A percentile compares a stretch with the other conserved stretches of the same genome.
Evolutionary conservation across 2,113 vertebrate genomes (phyloP).

Genomic region (Sylvietta virens): DNA sequence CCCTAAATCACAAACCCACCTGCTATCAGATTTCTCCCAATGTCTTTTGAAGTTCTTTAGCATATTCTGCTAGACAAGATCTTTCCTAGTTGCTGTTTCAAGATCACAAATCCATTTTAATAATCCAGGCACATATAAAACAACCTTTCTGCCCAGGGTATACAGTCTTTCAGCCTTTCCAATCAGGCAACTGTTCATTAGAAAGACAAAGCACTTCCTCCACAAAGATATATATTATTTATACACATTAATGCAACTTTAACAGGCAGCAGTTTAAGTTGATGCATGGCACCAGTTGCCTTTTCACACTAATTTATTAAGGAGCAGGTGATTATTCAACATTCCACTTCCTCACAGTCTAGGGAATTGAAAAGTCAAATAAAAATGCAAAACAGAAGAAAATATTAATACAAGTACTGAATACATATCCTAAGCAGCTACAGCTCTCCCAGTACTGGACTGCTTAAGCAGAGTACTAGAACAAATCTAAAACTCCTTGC

Average conservation of each 20-base stretch:
- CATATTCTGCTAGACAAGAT: not conserved
- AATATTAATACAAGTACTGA: constrained; percentile 5
- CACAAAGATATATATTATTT: constrained; percentile 35
- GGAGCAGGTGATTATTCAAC: constrained; percentile 37
- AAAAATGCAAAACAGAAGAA: constrained; percentile 4
- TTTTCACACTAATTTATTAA: constrained; percentile 37
- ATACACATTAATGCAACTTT: constrained; percentile 50
- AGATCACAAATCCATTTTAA: not conserved
- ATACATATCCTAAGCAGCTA: not conserved
- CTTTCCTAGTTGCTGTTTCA: not conserved
- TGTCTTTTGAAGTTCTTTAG: not conserved
- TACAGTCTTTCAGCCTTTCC: not conserved
- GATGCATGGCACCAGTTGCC: constrained; percentile 36
- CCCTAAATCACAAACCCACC: not conserved
- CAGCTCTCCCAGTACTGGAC: not conserved
- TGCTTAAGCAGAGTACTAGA: not conserved
- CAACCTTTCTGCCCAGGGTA: not conserved
- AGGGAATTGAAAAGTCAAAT: constrained; percentile 5
- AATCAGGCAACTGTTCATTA: constrained; percentile 24
- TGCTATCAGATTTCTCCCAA: not conserved
- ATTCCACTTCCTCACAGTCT: not conserved
- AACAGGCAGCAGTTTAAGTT: constrained; percentile 51
- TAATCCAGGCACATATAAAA: not conserved
- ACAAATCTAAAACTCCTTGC: not conserved
- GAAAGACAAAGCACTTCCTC: constrained; percentile 51